These are phyloP conservation scores for Punctoribates punctum DNA, from an alignment of 2,888 invertebrate genomes.

Conservation along the genomic window DNA sequence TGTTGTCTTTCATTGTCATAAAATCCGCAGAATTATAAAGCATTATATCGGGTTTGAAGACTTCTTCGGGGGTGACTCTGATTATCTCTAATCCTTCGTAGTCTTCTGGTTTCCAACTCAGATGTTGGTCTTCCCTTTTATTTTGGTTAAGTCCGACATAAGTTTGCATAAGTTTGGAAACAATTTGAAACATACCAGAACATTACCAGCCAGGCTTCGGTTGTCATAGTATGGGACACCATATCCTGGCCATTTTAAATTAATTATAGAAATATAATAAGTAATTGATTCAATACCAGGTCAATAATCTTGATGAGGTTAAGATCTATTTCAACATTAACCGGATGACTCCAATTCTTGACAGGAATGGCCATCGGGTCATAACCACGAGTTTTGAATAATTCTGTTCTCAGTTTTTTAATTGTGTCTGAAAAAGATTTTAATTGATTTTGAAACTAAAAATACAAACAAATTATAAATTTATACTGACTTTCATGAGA, in stretches of 20 bases:
- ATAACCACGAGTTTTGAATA: conserved; percentile 6
- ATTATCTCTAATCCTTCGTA: neutral
- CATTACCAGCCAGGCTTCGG: neutral
- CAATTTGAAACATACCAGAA: neutral
- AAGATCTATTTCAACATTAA: neutral
- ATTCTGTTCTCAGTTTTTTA: conserved; percentile 11
- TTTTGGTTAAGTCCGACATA: neutral
- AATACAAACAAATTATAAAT: neutral
- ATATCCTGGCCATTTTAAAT: neutral
- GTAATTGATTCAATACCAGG: neutral
- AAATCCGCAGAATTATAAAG: neutral
- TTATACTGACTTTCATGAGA: neutral
- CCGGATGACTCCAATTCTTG: conserved; percentile 16
- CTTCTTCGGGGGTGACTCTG: neutral
- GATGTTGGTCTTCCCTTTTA: neutral
- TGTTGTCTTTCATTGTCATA: conserved; percentile 21
- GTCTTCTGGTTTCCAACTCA: neutral
- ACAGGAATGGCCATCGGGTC: neutral
- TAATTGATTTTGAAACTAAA: neutral
- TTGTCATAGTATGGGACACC: neutral
- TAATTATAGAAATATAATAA: neutral
- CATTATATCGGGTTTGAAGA: conserved; percentile 19
- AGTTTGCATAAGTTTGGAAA: neutral
- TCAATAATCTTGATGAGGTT: conserved; percentile 15
- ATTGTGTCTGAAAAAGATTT: neutral